Percentiles rank a stretch among this genome's conserved stretches.
Conservation (phyloP, 2,113 vertebrate species). For the Xenus cinereus region DNA sequence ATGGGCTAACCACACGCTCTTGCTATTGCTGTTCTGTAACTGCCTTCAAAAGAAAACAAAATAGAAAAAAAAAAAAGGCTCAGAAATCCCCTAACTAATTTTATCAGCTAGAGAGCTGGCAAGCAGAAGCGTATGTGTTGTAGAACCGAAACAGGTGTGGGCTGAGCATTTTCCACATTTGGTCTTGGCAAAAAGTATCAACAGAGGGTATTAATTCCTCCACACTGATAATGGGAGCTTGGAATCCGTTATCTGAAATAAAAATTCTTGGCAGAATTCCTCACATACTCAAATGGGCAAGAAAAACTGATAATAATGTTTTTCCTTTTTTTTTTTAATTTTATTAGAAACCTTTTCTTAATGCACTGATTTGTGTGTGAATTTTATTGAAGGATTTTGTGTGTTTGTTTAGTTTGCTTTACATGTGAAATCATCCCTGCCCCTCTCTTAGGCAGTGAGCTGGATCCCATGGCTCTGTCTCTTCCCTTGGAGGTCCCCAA, state of each 20-base stretch:
- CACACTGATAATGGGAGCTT: conserved; percentile 1
- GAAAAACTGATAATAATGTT: background rate
- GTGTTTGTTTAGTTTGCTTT: background rate
- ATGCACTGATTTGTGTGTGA: background rate
- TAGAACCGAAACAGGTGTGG: conserved; percentile 27
- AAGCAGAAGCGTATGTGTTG: conserved; percentile 38
- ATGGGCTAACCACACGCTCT: conserved; percentile 48
- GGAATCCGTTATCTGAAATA: conserved; percentile 24
- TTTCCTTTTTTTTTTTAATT: background rate
- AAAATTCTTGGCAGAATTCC: conserved; percentile 27
- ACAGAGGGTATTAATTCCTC: conserved; percentile 50
- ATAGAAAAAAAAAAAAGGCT: background rate
- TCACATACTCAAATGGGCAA: background rate
- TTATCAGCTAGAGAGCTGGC: conserved; percentile 49
- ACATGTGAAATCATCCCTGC: background rate
- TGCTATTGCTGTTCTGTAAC: conserved; percentile 2
- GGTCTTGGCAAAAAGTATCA: conserved; percentile 45
- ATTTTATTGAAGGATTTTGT: background rate
- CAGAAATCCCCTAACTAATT: conserved; percentile 71
- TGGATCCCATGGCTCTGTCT: background rate
- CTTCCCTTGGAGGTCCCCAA: background rate
- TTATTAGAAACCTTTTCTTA: background rate
- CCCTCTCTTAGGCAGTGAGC: background rate
- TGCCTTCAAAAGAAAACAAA: conserved; percentile 36
- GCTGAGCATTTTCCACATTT: conserved; percentile 48